Percentiles rank a stretch among this genome's conserved stretches.
Conservation (phyloP, 2,888 invertebrate species). For the Caenorhabditis sinica region DNA sequence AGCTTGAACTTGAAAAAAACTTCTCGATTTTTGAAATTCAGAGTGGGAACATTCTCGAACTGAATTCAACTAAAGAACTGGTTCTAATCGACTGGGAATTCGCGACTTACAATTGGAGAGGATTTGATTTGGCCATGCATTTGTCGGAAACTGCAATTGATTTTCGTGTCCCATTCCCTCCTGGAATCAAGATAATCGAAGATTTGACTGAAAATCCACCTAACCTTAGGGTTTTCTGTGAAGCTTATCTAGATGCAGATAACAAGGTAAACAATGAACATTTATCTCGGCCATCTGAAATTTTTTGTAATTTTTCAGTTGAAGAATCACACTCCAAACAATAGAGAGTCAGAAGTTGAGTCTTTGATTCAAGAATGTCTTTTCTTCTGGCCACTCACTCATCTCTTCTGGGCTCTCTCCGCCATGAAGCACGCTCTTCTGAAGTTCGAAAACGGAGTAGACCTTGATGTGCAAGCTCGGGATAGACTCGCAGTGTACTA, state of each 20-base stretch:
- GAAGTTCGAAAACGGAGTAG: constrained; percentile 42
- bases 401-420: constrained; percentile 40
- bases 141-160: constrained; percentile 21
- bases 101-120: constrained; percentile 35
- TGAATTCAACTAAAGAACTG: constrained; percentile 17
- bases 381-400: constrained; percentile 51
- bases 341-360: constrained; percentile 6
- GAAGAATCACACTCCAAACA: constrained; percentile 24
- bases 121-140: constrained; percentile 46
- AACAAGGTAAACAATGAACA: constrained; percentile 22
- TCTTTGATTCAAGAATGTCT: constrained; percentile 18
- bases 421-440: constrained; percentile 21
- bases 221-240: constrained; percentile 19
- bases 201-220: constrained; percentile 22
- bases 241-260: constrained; percentile 34
- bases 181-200: constrained; percentile 22
- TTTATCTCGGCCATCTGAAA: background rate
- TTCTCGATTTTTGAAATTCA: background rate
- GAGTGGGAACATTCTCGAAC: constrained; percentile 13
- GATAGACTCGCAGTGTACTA: constrained; percentile 43
- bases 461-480: constrained; percentile 25
- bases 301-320: constrained; percentile 21
- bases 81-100: constrained; percentile 34
- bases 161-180: constrained; percentile 27
- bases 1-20: background rate